Evolutionary conservation across 2,113 vertebrate genomes (phyloP), one percentile per base, ranked within the genome.

Genomic region (Zingel zingel): DNA sequence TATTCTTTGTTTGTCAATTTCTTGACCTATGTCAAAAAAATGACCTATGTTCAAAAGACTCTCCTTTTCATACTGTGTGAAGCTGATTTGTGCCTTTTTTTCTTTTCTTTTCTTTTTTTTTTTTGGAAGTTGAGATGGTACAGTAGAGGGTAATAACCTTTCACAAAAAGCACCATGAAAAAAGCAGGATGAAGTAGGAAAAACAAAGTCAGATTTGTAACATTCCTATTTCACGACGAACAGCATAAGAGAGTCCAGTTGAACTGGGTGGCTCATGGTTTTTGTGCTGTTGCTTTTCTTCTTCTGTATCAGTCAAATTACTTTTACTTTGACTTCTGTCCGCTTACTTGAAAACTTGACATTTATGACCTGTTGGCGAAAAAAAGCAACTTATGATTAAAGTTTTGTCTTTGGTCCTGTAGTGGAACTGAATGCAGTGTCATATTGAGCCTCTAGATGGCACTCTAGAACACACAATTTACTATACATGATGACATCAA

Each of bases 81-180:
- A 68, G 67, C 88, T 88, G 78, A 78, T 82, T 85, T 89, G 91
- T 94, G 88, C 90, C 93, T 93, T 92, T 81, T 81, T 79, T 33
- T 6, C n/a, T n/a, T n/a, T n/a, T n/a, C n/a, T 33, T 5, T 30
- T 33, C 1, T 33, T 33, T 6, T 11, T 2, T 39, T 39, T 39
- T 10, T 81, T 54, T 48, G 50, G 67, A 82, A 74, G 39, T 33
- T 48, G 21, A 82, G n/a, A 51, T 74, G 48, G 43, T 30, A 50
- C 64, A 67, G 64, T 70, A 23, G 15, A 59, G 67, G 58, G 19
- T 74, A 5, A 48, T 43, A 43, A 58, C 11, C 59, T 43, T 27
- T 82, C 19, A 61, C 48, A 74, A 63, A 58, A 47, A 21, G 12
- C 59, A 50, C 14, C 25, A 43, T 23, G 16, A 63, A 25, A 56